Percentiles rank a stretch among this genome's conserved stretches.
Conservation (phyloP, 2,888 invertebrate species). For the Lacanobia wlatinum region DNA sequence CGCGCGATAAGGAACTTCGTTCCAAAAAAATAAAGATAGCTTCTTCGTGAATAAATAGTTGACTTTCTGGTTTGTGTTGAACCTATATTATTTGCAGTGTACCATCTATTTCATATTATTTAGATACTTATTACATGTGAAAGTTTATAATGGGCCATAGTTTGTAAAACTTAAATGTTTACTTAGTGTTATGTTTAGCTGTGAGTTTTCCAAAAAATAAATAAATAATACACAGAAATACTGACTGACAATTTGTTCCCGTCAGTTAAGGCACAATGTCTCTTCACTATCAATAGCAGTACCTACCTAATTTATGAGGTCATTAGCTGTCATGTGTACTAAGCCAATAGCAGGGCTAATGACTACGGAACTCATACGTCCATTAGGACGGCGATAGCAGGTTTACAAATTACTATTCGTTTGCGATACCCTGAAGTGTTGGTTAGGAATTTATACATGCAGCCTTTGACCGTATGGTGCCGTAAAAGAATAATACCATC, state of each 20-base stretch:
- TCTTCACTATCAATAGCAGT: not conserved
- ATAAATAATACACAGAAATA: not conserved
- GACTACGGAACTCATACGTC: slow-evolving; percentile 7
- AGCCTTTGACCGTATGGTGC: not conserved
- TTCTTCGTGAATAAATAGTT: no score
- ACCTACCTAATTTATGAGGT: slow-evolving; percentile 31
- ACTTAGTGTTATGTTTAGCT: no score
- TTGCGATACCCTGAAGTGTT: not conserved
- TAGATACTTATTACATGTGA: no score
- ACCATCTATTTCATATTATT: no score
- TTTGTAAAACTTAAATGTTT: no score
- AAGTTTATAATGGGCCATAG: no score
- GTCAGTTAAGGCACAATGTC: not conserved
- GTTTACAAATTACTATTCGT: slow-evolving; percentile 12
- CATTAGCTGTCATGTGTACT: slow-evolving; percentile 40
- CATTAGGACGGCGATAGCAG: slow-evolving; percentile 19
- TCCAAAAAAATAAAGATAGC: no score
- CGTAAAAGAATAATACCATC: no score
- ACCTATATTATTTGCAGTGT: no score
- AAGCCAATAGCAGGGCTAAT: slow-evolving; percentile 36
- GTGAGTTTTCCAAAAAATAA: no score
- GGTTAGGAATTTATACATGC: not conserved
- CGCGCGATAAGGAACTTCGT: no score
- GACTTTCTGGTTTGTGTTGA: no score
- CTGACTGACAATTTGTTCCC: not conserved